These are phyloP conservation scores for Neoascia interrupta DNA, from an alignment of 2,888 invertebrate species.

Conservation along the genomic window DNA sequence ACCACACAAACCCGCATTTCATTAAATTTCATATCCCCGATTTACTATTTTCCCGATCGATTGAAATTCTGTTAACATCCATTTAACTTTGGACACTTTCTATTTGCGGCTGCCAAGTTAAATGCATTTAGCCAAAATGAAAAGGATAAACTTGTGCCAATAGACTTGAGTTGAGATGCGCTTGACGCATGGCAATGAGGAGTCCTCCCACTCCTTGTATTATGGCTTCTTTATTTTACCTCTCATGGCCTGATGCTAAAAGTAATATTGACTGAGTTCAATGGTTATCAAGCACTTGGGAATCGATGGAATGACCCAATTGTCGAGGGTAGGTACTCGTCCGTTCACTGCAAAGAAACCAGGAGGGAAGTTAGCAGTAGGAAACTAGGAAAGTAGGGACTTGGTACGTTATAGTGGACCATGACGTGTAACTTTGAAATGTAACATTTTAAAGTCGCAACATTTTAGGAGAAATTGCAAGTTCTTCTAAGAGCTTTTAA, in stretches of 20 bases:
- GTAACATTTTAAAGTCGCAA: slow-evolving; percentile 28
- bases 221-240: slow-evolving; percentile 1
- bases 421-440: slow-evolving; percentile 13
- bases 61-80: too few species aligned
- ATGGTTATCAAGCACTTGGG: slow-evolving; percentile 11
- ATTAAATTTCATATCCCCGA: slow-evolving; percentile 40
- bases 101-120: slow-evolving; percentile 24
- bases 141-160: slow-evolving; percentile 64
- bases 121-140: slow-evolving; percentile 37
- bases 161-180: slow-evolving; percentile 66
- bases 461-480: slow-evolving; percentile 4
- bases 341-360: neutral
- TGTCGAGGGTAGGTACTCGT: slow-evolving; percentile 44
- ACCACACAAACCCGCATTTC: slow-evolving; percentile 12
- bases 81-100: neutral
- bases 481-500: neutral
- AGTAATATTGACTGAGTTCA: slow-evolving; percentile 42
- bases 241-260: neutral
- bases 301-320: slow-evolving; percentile 56
- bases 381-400: slow-evolving; percentile 25
- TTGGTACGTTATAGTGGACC: neutral
- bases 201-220: slow-evolving; percentile 14
- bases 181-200: slow-evolving; percentile 31
- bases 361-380: neutral
- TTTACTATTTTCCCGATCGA: too few species aligned